Evolutionary conservation across 2,797 vertebrate genomes (phyloP).

Genomic region (Crocidura indochinensis): DNA sequence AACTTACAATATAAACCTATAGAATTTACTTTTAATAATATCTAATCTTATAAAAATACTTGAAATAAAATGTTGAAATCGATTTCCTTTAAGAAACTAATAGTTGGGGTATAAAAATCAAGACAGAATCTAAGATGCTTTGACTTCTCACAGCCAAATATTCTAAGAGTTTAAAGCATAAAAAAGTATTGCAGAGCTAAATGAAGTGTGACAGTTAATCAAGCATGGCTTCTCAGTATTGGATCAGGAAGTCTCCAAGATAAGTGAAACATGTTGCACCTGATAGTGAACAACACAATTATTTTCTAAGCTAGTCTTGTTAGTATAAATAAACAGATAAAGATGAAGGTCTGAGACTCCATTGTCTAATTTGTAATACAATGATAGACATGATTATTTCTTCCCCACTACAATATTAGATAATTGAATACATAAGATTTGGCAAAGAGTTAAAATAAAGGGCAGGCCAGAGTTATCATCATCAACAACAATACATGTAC

Average conservation of each 20-base stretch:
- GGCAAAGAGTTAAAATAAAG: background rate
- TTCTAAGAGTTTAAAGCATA: background rate
- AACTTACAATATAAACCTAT: conserved; percentile 24
- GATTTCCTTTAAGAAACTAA: conserved; percentile 35
- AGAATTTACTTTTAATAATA: background rate
- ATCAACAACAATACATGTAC: background rate
- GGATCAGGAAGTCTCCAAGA: background rate
- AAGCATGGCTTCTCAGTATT: background rate
- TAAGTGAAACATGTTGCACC: background rate
- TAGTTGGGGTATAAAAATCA: background rate
- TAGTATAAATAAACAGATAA: background rate
- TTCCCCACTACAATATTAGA: background rate
- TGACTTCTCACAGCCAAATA: background rate
- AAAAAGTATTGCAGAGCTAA: background rate
- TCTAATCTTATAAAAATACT: background rate
- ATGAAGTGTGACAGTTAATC: background rate
- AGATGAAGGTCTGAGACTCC: background rate
- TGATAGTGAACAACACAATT: background rate
- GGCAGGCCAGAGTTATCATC: background rate
- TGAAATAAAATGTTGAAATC: background rate
- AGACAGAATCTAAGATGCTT: conserved; percentile 26
- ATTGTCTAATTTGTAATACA: conserved; percentile 16
- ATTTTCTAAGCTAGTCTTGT: background rate
- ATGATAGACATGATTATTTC: background rate
- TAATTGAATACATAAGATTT: background rate